phyloP scores from a whole-genome alignment of 1,140 invertebrate genomes.

The Drosophila mauritiana region DNA sequence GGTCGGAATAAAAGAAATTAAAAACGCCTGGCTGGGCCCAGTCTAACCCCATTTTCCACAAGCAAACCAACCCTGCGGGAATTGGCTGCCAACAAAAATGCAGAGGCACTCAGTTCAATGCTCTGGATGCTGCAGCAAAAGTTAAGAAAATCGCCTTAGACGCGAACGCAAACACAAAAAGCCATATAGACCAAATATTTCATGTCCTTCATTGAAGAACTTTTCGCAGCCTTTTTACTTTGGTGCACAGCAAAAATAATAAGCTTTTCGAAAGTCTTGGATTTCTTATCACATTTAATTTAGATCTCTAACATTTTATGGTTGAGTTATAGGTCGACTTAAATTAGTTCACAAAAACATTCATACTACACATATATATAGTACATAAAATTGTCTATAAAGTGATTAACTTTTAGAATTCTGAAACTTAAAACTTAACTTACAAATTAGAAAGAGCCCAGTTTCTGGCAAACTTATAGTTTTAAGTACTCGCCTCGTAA shows the following conservation, averaged over 20 bases:
- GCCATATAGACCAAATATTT: constrained; percentile 52
- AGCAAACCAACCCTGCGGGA: constrained; percentile 28
- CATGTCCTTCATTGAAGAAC: constrained; percentile 64
- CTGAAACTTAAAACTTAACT: too few relatives aligned
- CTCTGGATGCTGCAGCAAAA: constrained; percentile 61
- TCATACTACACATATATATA: background rate
- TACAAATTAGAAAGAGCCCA: background rate
- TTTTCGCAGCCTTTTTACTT: constrained; percentile 57
- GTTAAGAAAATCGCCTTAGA: constrained; percentile 75
- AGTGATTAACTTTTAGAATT: too few relatives aligned
- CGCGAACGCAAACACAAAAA: constrained; percentile 36
- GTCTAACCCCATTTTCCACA: constrained; percentile 3
- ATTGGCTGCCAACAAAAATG: constrained; percentile 68
- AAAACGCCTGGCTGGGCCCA: constrained; percentile 51
- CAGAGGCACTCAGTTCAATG: constrained; percentile 63
- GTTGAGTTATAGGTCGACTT: background rate
- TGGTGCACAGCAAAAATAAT: constrained; percentile 18
- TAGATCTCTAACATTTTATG: background rate
- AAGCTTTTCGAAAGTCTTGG: background rate
- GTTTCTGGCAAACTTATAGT: background rate
- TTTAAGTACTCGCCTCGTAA: constrained; percentile 18
- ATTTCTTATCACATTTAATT: background rate
- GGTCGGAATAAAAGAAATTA: constrained; percentile 76
- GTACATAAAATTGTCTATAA: background rate
- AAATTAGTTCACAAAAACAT: too few relatives aligned